Evolutionary conservation across 2,888 invertebrate genomes (phyloP).

Genomic region (Conomelus anceps): DNA sequence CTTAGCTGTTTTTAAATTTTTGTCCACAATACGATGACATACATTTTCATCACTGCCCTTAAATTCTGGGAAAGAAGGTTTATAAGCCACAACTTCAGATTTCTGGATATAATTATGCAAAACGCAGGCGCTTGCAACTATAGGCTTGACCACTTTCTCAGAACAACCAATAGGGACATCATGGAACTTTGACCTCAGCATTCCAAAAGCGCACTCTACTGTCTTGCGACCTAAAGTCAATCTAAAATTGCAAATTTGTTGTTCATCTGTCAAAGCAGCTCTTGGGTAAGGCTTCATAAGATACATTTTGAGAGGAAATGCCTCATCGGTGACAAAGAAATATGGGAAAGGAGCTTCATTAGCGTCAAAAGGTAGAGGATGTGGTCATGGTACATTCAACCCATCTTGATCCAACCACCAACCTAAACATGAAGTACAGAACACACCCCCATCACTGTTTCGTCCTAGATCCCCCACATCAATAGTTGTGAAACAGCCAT

Average conservation of each 20-base stretch:
- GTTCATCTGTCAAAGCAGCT: constrained; percentile 6
- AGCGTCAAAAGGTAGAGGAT: neutral
- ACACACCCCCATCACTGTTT: constrained; percentile 9
- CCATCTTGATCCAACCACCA: neutral
- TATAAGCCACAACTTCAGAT: constrained; percentile 2
- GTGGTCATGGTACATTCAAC: constrained; percentile 1
- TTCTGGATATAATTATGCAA: too few relatives aligned
- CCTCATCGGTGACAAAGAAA: neutral
- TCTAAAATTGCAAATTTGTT: neutral
- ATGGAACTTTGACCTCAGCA: too few relatives aligned
- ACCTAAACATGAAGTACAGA: constrained; percentile 7
- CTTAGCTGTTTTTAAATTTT: constrained; percentile 3
- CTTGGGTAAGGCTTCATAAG: neutral
- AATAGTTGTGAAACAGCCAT: constrained; percentile 4
- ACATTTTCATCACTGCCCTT: neutral
- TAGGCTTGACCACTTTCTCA: constrained; percentile 5
- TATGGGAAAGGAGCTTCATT: neutral
- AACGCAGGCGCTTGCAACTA: constrained; percentile 9
- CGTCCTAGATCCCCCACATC: constrained; percentile 4
- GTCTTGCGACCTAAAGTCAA: constrained; percentile 9
- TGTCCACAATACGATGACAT: neutral
- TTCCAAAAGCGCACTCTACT: constrained; percentile 9
- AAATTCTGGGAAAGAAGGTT: neutral
- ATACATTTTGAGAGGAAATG: constrained; percentile 3
- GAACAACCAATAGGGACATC: neutral